Conservation (phyloP, 2,797 vertebrate species). For the Eupleurogrammus muticus region DNA sequence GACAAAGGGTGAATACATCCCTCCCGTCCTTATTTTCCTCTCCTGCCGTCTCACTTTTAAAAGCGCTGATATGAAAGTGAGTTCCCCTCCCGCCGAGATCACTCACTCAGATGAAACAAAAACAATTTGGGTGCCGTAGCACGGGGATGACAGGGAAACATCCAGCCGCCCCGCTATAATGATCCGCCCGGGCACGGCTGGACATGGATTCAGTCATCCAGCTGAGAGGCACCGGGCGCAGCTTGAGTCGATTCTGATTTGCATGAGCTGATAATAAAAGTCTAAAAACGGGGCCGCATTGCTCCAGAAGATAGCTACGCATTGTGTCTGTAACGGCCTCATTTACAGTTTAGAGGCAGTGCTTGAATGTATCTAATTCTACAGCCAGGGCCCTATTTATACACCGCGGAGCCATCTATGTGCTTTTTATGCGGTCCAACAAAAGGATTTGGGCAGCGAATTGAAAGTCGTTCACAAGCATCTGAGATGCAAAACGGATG, state of each 20-base stretch:
- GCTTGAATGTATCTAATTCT: conserved; percentile 56
- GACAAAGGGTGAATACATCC: conserved; percentile 59
- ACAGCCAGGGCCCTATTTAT: conserved; percentile 39
- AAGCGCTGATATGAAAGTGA: conserved; percentile 62
- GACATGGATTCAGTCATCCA: conserved; percentile 62
- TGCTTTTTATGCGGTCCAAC: conserved; percentile 49
- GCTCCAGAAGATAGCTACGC: conserved; percentile 45
- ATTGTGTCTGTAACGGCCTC: conserved; percentile 59
- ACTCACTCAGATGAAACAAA: conserved; percentile 73
- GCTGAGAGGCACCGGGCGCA: conserved; percentile 51
- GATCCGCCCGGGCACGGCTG: conserved; percentile 61
- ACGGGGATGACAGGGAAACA: conserved; percentile 57
- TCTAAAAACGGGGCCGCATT: conserved; percentile 46
- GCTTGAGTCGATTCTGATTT: conserved; percentile 66
- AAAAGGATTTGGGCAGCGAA: conserved; percentile 42
- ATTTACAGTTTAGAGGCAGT: conserved; percentile 60
- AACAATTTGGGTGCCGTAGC: conserved; percentile 70
- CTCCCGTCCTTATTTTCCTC: conserved; percentile 31
- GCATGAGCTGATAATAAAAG: conserved; percentile 68
- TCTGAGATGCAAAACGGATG: conserved; percentile 35
- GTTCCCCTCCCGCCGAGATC: conserved; percentile 62
- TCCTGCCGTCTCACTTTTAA: conserved; percentile 57
- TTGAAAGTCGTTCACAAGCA: conserved; percentile 45
- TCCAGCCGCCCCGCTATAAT: conserved; percentile 56
- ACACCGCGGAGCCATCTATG: conserved; percentile 22